Base-by-base conservation (phyloP, 2,113 vertebrate genomes). In the Carassius gibelio region DNA sequence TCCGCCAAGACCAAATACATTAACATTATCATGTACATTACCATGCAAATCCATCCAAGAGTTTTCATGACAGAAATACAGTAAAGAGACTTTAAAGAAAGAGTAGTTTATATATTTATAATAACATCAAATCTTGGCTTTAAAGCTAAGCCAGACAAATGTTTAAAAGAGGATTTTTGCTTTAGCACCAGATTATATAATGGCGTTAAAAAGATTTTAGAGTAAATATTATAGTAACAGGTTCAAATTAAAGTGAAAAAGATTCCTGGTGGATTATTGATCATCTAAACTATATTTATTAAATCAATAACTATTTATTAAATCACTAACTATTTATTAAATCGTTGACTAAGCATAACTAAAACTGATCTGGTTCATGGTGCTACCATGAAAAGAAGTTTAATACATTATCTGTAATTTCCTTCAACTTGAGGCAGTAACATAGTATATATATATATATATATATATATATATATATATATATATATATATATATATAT, bases 151-250 rank as follows among this genome's bases (percentile, higher is more conserved):
- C 75, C 10, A n/a, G 21, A 21, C 30, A 21, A 19, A 77, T 77
- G 50, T 57, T 77, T 77, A 21, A 57, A 77, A 77, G 52, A 77
- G 30, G 52, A 76, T n/a, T 59, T 55, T 77, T 57, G 6, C 38
- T n/a, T 72, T 13, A 72, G 69, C 19, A 21, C 9, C 36, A 72
- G 38, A 45, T 74, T 74, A 74, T 45, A 74, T 74, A 74, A 74
- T 21, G 21, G 19, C 11, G 19, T 72, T 74, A 45, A 74, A 72
- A 72, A 11, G 38, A 5, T 26, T 26, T 26, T 26, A 26, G 26
- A 26, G 10, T 1, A 7, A 9, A 36, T 57, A 36, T 57, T 8
- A 59, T 3, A 69, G 30, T 19, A 69, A 36, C 30, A 72, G 17
- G 69, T 3, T 45, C 38, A 42, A 74, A 74, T 42, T 42, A 21